Evolutionary conservation across 2,888 invertebrate genomes (phyloP).

Genomic region (Aleiodes testaceus): DNA sequence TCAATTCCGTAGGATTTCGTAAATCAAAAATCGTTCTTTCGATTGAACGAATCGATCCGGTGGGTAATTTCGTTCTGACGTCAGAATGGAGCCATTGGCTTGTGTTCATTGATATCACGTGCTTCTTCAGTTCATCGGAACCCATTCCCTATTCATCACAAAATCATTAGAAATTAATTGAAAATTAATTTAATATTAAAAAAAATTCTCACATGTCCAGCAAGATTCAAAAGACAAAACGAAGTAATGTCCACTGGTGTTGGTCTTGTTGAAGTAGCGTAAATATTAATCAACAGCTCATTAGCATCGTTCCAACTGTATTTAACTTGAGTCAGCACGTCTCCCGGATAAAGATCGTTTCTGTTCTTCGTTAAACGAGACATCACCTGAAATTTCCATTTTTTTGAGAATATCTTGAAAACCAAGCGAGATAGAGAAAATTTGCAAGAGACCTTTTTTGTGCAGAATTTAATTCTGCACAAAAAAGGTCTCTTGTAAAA

Average conservation of each 20-base stretch:
- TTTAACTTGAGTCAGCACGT: conserved; percentile 73
- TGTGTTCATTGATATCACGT: conserved; percentile 72
- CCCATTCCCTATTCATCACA: conserved; percentile 63
- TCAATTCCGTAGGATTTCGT: conserved; percentile 71
- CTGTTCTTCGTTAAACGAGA: conserved; percentile 73
- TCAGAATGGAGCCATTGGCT: conserved; percentile 72
- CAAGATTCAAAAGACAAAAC: conserved; percentile 78
- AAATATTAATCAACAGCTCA: conserved; percentile 75
- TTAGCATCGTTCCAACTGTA: conserved; percentile 75
- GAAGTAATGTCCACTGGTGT: conserved; percentile 77
- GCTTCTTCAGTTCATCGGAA: conserved; percentile 66
- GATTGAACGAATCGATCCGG: conserved; percentile 60
- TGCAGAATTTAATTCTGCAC: no score
- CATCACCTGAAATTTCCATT: conserved; percentile 66
- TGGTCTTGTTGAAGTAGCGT: conserved; percentile 74
- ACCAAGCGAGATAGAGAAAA: neutral
- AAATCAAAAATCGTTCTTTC: conserved; percentile 73
- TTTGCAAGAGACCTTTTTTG: no score
- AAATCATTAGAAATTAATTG: no score
- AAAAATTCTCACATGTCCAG: conserved; percentile 74
- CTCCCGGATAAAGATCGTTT: conserved; percentile 76
- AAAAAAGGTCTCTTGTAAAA: no score
- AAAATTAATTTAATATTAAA: no score
- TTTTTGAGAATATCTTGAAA: neutral
- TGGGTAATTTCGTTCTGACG: conserved; percentile 66